These are phyloP conservation scores for Hylaeus anthracinus DNA, from an alignment of 1,140 invertebrate species.

Conservation along the genomic window DNA sequence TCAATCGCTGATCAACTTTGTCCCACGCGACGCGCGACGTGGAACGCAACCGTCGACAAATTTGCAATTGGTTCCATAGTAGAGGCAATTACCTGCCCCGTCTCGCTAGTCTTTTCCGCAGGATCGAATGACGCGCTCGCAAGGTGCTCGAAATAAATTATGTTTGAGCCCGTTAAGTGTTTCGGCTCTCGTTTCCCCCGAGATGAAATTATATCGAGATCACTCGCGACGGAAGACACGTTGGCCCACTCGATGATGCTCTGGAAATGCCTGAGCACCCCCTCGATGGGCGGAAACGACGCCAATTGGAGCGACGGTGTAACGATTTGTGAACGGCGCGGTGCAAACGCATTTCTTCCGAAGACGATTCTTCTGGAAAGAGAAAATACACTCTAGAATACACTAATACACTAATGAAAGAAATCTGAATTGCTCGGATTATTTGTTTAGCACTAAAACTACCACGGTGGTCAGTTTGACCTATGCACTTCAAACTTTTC, in stretches of 20 bases:
- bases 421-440: too few relatives aligned
- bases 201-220: not conserved
- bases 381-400: too few relatives aligned
- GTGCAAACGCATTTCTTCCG: not conserved
- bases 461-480: too few relatives aligned
- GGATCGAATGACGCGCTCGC: not conserved
- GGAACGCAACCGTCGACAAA: constrained; percentile 40
- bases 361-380: not conserved
- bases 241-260: not conserved
- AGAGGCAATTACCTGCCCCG: not conserved
- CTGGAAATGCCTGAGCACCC: not conserved
- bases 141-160: constrained; percentile 27
- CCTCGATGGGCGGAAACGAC: too few relatives aligned
- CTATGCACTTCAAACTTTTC: too few relatives aligned
- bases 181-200: not conserved
- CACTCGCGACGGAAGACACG: not conserved
- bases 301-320: not conserved
- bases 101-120: too few relatives aligned
- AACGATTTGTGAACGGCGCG: too few relatives aligned
- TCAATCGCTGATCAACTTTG: constrained; percentile 64
- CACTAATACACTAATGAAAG: too few relatives aligned
- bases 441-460: too few relatives aligned
- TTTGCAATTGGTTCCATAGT: constrained; percentile 45
- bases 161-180: constrained; percentile 27
- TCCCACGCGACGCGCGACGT: constrained; percentile 55